Conservation (phyloP, 2,888 invertebrate species). For the Podabrus alpinus region DNA sequence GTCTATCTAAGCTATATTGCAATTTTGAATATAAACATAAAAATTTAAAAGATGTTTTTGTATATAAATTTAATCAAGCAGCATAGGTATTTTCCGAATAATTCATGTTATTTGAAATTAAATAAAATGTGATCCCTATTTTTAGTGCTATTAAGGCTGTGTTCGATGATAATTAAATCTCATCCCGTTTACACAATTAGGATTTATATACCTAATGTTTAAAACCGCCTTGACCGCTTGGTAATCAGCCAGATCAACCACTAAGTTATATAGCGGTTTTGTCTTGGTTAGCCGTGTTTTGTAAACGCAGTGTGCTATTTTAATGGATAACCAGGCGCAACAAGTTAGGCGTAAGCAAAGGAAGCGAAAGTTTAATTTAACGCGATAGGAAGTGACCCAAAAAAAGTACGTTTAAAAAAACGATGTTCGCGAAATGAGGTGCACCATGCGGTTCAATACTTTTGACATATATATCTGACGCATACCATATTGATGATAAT, state of each 20-base stretch:
- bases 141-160: background rate
- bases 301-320: background rate
- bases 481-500: too few relatives aligned
- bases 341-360: background rate
- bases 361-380: background rate
- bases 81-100: too few relatives aligned
- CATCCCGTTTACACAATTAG: background rate
- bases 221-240: background rate
- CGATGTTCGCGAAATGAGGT: too few relatives aligned
- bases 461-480: background rate
- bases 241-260: background rate
- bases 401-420: background rate
- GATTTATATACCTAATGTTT: background rate
- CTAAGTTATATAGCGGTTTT: background rate
- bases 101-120: too few relatives aligned
- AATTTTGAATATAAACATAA: background rate
- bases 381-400: background rate
- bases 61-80: background rate
- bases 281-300: background rate
- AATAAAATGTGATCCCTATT: background rate
- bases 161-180: background rate
- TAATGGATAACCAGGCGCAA: background rate
- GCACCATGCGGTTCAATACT: too few relatives aligned
- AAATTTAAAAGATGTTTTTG: background rate
- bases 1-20: background rate